Conservation (phyloP, 2,113 vertebrate species). For the Neodon shergylaensis region DNA sequence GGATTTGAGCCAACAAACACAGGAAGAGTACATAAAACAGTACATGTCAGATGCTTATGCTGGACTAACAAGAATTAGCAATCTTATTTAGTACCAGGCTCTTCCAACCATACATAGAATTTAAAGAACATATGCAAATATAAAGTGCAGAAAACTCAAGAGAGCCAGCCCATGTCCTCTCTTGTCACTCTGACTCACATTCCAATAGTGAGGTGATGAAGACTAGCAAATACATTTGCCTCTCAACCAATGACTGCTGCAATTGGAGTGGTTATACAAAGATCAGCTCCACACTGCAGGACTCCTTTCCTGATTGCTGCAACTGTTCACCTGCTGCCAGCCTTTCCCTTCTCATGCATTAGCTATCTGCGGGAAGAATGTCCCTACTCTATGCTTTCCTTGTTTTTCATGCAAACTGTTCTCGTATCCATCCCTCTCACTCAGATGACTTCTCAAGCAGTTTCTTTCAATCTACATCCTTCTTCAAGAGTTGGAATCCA, state of each 20-base stretch:
- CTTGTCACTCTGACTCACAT: no score
- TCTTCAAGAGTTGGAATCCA: neutral
- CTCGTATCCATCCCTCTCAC: neutral
- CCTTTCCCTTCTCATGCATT: neutral
- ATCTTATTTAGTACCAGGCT: neutral
- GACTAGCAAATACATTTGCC: neutral
- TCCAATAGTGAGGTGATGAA: neutral
- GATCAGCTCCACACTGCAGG: no score
- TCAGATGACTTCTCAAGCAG: no score
- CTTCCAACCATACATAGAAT: no score
- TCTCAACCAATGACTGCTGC: neutral
- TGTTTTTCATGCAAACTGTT: neutral
- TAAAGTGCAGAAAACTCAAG: neutral
- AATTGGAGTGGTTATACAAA: neutral
- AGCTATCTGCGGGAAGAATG: neutral
- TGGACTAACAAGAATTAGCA: neutral
- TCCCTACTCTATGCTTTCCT: fast-evolving
- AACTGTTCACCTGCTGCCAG: neutral
- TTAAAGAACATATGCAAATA: neutral
- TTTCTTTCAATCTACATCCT: neutral
- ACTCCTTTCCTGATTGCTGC: neutral
- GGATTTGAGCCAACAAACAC: neutral
- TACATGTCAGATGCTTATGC: fast-evolving
- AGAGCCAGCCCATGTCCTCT: fast-evolving
- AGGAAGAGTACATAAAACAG: neutral